Evolutionary conservation across 2,888 invertebrate species (phyloP).

Genomic region (Chrysolina americana): DNA sequence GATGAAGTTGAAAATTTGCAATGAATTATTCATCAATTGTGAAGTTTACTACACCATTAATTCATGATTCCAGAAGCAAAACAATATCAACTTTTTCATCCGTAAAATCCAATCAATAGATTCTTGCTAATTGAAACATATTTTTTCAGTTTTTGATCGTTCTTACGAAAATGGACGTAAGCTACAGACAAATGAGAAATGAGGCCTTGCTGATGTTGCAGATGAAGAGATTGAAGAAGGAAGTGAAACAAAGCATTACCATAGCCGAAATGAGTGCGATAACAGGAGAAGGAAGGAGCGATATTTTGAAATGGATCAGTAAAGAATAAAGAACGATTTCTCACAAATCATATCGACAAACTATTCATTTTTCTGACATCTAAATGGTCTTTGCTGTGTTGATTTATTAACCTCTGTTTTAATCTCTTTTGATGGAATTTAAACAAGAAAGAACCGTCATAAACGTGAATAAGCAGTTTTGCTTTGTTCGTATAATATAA

Average conservation of each 20-base stretch:
- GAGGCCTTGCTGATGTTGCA: slow-evolving; percentile 88
- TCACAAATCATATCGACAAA: neutral
- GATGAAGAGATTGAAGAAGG: slow-evolving; percentile 78
- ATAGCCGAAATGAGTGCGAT: slow-evolving; percentile 84
- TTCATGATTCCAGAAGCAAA: no score
- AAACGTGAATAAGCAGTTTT: neutral
- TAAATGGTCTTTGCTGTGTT: neutral
- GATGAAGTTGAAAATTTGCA: no score
- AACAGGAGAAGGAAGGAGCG: slow-evolving; percentile 79
- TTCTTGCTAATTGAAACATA: slow-evolving; percentile 26
- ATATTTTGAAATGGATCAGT: slow-evolving; percentile 75
- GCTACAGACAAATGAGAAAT: slow-evolving; percentile 89
- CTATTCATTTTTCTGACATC: no score
- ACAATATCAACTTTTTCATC: no score
- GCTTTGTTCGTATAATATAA: neutral
- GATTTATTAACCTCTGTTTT: neutral
- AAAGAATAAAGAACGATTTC: slow-evolving; percentile 18
- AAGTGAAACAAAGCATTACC: slow-evolving; percentile 78
- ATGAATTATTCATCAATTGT: no score
- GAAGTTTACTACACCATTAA: no score
- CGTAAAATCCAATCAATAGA: no score
- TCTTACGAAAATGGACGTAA: slow-evolving; percentile 87
- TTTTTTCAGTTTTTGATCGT: slow-evolving; percentile 77
- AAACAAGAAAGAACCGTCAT: neutral
- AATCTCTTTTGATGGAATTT: neutral